Percentiles rank a stretch among this genome's conserved stretches.
Evolutionary conservation across 2,797 vertebrate species (phyloP).

Genomic region (Calcarius lapponicus): DNA sequence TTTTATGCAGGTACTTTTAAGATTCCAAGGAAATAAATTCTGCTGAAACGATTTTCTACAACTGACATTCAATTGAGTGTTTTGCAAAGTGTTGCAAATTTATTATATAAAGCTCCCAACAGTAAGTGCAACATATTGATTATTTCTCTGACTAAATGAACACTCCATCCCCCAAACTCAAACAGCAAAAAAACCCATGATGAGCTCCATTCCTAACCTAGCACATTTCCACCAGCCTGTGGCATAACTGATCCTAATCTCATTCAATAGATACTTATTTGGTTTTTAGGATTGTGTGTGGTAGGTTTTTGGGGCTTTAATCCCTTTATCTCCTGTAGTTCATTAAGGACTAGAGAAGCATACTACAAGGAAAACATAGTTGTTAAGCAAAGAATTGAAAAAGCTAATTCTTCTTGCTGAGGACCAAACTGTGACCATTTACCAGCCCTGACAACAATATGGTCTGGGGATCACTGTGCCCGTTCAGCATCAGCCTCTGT

Average conservation of each 20-base stretch:
- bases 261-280: neutral
- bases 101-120: neutral
- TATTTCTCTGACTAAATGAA: constrained; percentile 10
- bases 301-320: neutral
- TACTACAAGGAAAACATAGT: neutral
- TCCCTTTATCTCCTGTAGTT: neutral
- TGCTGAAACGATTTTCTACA: neutral
- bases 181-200: neutral
- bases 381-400: neutral
- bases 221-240: neutral
- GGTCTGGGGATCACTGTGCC: neutral
- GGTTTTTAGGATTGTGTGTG: neutral
- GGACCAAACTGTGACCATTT: neutral
- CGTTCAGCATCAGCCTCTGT: rapidly evolving
- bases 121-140: neutral
- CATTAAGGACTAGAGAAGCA: neutral
- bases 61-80: neutral
- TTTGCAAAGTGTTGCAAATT: constrained; percentile 18
- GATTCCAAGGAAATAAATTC: neutral
- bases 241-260: neutral
- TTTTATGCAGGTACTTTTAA: constrained; percentile 28
- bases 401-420: neutral
- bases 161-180: neutral
- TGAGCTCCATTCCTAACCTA: neutral
- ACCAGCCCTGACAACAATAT: neutral